Evolutionary conservation across 2,113 vertebrate genomes (phyloP), one percentile per base, ranked within the genome.

Genomic region (Nannobrachium achirus): DNA sequence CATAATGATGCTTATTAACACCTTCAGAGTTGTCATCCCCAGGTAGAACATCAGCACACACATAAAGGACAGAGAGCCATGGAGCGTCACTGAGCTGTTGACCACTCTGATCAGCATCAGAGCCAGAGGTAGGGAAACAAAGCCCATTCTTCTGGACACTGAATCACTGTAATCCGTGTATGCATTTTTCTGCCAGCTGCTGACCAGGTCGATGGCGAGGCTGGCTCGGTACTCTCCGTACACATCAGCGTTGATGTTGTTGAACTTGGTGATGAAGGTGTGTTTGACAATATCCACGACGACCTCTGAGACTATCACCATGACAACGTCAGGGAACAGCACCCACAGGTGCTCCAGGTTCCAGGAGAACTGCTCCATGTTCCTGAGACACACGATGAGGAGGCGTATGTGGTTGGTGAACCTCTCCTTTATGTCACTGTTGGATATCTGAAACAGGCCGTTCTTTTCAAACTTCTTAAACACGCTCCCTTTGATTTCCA

Each of bases 401-500:
- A 99, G 92, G 66, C 99, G 93, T 69, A 98, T 95, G 0, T 97
- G 98, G 92, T 98, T 98, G 64, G 97, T 99, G 89, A 99, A 99
- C 84, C 98, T 94, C 90, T 99, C 98, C 83, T 98, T 98, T 87
- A 99, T 99, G 89, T 99, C 98, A 0, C 98, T 99, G 66, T 99
- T 99, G 6, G 98, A 99, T 96, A 99, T 99, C 79, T 99, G 98
- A 89, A 99, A 99, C 65, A 99, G 95, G 83, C 99, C 99, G 86
- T 99, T 98, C 92, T 98, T 99, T 87, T 99, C 97, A 93, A 98
- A 98, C 86, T 98, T 99, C 94, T 99, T 99, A 85, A 99, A 99
- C 73, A 99, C 98, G 10, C 97, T 99, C 82, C 97, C 97, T 93
- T 99, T 99, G 89, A 99, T 99, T 92, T 99, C 97, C 73, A 99